Percentiles rank a stretch among this genome's conserved stretches.
Conservation (phyloP, 2,888 invertebrate genomes). For the Caenorhabditis imperialis region DNA sequence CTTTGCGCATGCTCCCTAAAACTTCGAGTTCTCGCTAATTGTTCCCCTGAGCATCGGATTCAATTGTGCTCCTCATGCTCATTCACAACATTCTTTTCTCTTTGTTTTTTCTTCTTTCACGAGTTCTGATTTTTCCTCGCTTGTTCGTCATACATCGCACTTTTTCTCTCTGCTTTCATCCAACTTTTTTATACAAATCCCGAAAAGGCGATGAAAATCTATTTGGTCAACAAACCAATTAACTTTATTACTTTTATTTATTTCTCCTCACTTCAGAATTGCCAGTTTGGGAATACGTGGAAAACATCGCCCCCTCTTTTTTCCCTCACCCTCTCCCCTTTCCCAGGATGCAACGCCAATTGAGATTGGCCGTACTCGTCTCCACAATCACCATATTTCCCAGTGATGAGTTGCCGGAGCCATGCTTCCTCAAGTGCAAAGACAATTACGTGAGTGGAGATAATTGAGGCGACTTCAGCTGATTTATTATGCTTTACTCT, state of each 20-base stretch:
- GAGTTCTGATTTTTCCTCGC: conserved; percentile 12
- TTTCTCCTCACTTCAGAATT: background rate
- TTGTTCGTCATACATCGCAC: no score
- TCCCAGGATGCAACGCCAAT: conserved; percentile 9
- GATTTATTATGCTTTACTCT: conserved; percentile 6
- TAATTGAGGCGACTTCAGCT: background rate
- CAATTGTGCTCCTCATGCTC: conserved; percentile 59
- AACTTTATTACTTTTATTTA: conserved; percentile 46
- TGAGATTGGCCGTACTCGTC: conserved; percentile 15
- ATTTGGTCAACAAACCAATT: conserved; percentile 55
- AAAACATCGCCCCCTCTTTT: background rate
- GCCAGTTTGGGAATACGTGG: conserved; percentile 6
- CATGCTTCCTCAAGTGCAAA: conserved; percentile 71
- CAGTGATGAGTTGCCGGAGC: conserved; percentile 54
- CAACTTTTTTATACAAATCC: conserved; percentile 13
- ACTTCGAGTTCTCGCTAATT: conserved; percentile 61
- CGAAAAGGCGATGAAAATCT: no score
- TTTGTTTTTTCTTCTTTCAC: conserved; percentile 14
- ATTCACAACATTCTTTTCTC: conserved; percentile 49
- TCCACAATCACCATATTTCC: conserved; percentile 14
- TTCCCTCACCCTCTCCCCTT: no score
- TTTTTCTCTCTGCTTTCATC: background rate
- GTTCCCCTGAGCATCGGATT: conserved; percentile 64
- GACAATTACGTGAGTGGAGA: conserved; percentile 70
- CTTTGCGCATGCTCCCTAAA: conserved; percentile 50